phyloP scores from a whole-genome alignment of 2,113 vertebrate species.

The Trogon surrucura region DNA sequence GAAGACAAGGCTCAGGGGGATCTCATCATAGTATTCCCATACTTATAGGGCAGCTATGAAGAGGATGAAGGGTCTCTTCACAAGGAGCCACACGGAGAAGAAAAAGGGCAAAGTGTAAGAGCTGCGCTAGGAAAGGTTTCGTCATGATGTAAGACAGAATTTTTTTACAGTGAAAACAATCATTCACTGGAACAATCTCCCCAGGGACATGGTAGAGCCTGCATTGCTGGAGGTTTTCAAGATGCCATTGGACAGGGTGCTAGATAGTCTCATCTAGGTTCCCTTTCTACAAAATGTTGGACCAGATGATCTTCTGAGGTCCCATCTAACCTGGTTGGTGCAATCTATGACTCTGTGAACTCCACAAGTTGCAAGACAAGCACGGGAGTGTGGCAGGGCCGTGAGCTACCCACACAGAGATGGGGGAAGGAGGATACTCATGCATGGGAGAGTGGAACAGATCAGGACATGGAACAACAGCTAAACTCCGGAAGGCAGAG shows the following conservation, averaged over 20 bases:
- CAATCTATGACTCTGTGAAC: neutral
- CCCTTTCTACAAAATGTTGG: neutral
- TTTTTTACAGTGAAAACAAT: neutral
- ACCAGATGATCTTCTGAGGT: neutral
- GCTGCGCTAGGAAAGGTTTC: neutral
- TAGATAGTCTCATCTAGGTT: neutral
- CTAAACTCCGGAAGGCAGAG: neutral
- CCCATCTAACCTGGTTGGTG: neutral
- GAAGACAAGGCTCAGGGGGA: neutral
- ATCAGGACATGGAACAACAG: neutral
- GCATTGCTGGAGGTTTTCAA: neutral
- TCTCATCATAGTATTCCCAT: neutral
- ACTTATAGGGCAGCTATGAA: neutral
- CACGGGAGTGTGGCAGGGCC: neutral
- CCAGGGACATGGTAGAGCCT: neutral
- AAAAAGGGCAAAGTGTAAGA: neutral
- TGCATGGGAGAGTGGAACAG: neutral
- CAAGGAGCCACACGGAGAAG: neutral
- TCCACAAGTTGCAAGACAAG: neutral
- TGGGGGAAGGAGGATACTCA: neutral
- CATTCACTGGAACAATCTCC: neutral
- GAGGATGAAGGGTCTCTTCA: neutral
- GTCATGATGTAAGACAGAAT: neutral
- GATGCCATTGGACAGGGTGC: neutral
- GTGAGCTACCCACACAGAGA: neutral